phyloP scores from a whole-genome alignment of 2,113 vertebrate genomes.

The Trinectes maculatus region DNA sequence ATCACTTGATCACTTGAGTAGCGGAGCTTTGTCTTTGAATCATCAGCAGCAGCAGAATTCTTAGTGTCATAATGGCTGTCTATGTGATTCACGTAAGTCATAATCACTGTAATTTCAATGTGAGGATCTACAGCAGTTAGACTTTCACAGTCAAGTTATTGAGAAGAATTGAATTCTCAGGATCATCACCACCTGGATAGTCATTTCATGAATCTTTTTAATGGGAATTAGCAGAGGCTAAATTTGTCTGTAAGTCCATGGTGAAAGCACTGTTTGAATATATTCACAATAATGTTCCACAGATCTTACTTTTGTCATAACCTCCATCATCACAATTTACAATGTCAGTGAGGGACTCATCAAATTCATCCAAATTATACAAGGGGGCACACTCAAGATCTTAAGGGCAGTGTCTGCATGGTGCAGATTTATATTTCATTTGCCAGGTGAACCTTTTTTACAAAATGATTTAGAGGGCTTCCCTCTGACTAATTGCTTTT shows the following conservation, averaged over 20 bases:
- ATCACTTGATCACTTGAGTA: too few relatives aligned
- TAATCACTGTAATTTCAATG: too few relatives aligned
- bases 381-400: not conserved
- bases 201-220: not conserved
- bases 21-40: too few relatives aligned
- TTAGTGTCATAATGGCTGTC: too few relatives aligned
- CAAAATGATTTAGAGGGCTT: not conserved
- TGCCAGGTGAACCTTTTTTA: not conserved
- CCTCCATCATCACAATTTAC: not conserved
- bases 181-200: too few relatives aligned
- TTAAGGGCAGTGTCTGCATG: not conserved
- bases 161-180: too few relatives aligned
- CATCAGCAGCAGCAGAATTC: too few relatives aligned
- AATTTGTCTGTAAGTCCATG: not conserved
- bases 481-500: not conserved
- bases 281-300: not conserved
- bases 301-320: not conserved
- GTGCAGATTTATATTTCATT: not conserved
- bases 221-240: not conserved
- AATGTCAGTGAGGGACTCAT: not conserved
- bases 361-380: not conserved
- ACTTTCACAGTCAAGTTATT: too few relatives aligned
- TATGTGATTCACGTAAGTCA: too few relatives aligned
- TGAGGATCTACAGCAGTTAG: too few relatives aligned
- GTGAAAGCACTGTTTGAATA: not conserved